Percentiles rank a stretch among this genome's conserved stretches.
Conservation (phyloP, 1,140 invertebrate species). For the Drosophila kepulauana region DNA sequence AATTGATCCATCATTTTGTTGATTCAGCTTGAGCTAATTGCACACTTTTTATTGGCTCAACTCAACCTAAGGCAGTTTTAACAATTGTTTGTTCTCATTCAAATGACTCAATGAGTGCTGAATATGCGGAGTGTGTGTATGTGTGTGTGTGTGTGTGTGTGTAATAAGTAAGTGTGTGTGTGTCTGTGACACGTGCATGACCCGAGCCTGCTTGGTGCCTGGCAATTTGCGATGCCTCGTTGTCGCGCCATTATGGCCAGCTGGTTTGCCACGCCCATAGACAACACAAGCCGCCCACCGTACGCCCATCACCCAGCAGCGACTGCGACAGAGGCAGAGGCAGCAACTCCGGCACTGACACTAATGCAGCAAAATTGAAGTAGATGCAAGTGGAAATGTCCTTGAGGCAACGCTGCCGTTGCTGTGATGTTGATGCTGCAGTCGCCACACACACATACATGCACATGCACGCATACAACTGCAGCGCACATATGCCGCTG, state of each 20-base stretch:
- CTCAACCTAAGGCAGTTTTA: background rate
- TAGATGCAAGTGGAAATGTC: constrained; percentile 78
- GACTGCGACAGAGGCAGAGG: background rate
- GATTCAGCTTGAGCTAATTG: background rate
- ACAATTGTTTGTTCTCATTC: constrained; percentile 36
- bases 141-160: constrained; percentile 6
- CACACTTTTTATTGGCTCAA: constrained; percentile 12
- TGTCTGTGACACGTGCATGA: constrained; percentile 45
- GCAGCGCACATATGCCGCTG: constrained; percentile 43
- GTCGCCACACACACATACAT: constrained; percentile 29
- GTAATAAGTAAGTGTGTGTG: constrained; percentile 17
- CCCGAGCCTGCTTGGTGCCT: constrained; percentile 48
- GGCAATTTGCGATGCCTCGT: constrained; percentile 52
- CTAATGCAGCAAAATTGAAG: constrained; percentile 80
- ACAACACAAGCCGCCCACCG: constrained; percentile 17
- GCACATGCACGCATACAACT: constrained; percentile 15
- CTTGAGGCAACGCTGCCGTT: constrained; percentile 61
- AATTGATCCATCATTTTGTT: constrained; percentile 1
- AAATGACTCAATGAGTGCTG: constrained; percentile 37
- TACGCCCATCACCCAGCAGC: constrained; percentile 8
- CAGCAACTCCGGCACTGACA: constrained; percentile 65
- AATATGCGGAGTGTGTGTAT: background rate
- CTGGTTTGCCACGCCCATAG: constrained; percentile 54
- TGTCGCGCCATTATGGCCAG: constrained; percentile 68
- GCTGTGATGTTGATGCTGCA: constrained; percentile 32